Evolutionary conservation across 2,797 vertebrate genomes (phyloP), one percentile per base, ranked within the genome.

Genomic region (Melanotaenia pygmaea): DNA sequence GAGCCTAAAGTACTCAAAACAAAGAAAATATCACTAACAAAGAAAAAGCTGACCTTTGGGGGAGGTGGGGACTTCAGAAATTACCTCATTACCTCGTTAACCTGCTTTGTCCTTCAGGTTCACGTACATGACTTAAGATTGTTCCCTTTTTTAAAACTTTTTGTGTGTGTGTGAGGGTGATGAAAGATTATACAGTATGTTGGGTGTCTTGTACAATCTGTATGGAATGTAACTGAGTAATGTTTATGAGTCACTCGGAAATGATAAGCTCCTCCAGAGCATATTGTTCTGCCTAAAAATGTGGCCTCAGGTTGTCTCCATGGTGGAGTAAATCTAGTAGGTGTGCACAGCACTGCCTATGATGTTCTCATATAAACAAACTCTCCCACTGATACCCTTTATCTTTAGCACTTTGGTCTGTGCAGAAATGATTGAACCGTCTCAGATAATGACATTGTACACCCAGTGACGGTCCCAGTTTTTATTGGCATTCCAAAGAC

Each of bases 361-460:
- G 6, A 72, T 14, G n/a, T 75, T 75, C 51, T 70, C n/a, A 22
- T 38, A 61, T 47, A 80, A 77, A 81, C 50, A 82, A 77, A 74
- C 45, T 64, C 24, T 73, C 43, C 56, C 51, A 71, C 69, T 60
- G 53, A 59, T 65, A 72, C 61, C 30, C 68, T 59, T 90, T 81
- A 89, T 86, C 86, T 83, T 50, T 69, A 57, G 87, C 77, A 89
- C 90, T 93, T 92, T 92, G 89, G 77, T 82, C 87, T 57, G 60
- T 71, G 81, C 24, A 58, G 74, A 75, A 84, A 84, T 77, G 18
- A 86, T 82, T 82, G 81, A 81, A 85, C 83, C 73, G 75, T 6
- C 11, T 28, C 57, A 81, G 83, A 81, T 89, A 89, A 83, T 81
- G 62, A 77, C 61, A 66, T 80, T 67, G 59, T 77, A 78, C 63